Percentiles rank a stretch among this genome's conserved stretches.
Conservation (phyloP, 2,797 vertebrate genomes). For the Serranus cabrilla region DNA sequence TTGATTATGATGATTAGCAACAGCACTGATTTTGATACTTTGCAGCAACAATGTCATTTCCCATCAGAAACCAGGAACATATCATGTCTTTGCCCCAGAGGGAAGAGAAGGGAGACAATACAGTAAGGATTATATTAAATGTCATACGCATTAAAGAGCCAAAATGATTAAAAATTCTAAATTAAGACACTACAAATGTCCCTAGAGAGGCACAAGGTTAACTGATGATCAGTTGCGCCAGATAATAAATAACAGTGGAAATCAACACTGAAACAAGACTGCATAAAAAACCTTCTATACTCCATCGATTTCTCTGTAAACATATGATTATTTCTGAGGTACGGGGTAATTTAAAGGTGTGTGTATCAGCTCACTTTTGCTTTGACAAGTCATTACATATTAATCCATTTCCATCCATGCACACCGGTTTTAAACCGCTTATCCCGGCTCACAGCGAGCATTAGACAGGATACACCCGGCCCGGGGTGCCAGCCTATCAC, state of each 20-base stretch:
- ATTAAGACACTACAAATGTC: no score
- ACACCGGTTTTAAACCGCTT: slow-evolving; percentile 51
- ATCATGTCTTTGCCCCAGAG: no score
- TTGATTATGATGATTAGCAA: no score
- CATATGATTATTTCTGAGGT: background rate
- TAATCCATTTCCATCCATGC: slow-evolving; percentile 58
- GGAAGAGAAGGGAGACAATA: no score
- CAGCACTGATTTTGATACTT: no score
- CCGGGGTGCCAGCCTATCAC: slow-evolving; percentile 28
- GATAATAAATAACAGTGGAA: background rate
- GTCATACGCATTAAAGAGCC: no score
- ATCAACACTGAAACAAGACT: background rate
- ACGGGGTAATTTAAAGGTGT: background rate
- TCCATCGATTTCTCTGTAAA: background rate
- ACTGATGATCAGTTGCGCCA: background rate
- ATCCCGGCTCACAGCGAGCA: slow-evolving; percentile 37
- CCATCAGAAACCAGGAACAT: no score
- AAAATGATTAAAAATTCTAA: no score
- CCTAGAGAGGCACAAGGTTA: no score
- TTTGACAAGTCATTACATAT: slow-evolving; percentile 58
- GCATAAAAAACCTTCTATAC: background rate
- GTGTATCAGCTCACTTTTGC: slow-evolving; percentile 10
- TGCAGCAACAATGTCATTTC: no score
- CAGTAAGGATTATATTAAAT: no score
- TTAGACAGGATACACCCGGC: slow-evolving; percentile 25